Conservation (phyloP, 1,140 invertebrate genomes). For the Pachypeltis micranthus region DNA sequence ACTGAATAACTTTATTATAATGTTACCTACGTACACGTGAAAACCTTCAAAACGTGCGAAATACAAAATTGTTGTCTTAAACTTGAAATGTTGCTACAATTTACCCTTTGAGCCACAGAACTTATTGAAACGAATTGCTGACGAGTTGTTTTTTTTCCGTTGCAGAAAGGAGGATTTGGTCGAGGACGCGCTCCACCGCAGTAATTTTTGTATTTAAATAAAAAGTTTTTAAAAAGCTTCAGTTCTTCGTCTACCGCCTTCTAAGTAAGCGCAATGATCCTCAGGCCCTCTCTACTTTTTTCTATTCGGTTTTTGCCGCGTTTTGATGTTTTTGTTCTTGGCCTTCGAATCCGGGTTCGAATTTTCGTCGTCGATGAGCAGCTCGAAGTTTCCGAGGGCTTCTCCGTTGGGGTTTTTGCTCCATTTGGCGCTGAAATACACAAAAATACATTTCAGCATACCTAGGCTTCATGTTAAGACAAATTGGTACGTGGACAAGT, state of each 20-base stretch:
- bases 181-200: constrained; percentile 34
- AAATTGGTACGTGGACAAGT: too few species aligned
- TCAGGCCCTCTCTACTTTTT: constrained; percentile 9
- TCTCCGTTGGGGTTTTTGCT: constrained; percentile 73
- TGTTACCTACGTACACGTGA: too few species aligned
- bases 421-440: constrained; percentile 62
- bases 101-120: too few species aligned
- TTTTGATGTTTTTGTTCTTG: constrained; percentile 15
- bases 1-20: too few species aligned
- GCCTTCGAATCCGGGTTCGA: constrained; percentile 41
- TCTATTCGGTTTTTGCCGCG: constrained; percentile 2
- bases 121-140: too few species aligned
- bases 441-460: too few species aligned
- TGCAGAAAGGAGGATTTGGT: constrained; percentile 39
- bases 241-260: constrained; percentile 7
- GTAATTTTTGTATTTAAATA: constrained; percentile 10
- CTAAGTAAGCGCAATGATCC: constrained; percentile 14
- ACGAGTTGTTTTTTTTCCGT: constrained; percentile 19
- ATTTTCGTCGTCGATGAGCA: constrained; percentile 76
- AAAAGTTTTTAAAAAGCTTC: constrained; percentile 12
- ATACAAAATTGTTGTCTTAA: too few species aligned
- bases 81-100: too few species aligned
- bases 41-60: too few species aligned
- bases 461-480: too few species aligned
- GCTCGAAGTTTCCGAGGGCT: constrained; percentile 74